Percentiles rank a stretch among this genome's conserved stretches.
These are phyloP conservation scores for Philaethria dido DNA, from an alignment of 2,888 invertebrate genomes.

Conservation along the genomic window DNA sequence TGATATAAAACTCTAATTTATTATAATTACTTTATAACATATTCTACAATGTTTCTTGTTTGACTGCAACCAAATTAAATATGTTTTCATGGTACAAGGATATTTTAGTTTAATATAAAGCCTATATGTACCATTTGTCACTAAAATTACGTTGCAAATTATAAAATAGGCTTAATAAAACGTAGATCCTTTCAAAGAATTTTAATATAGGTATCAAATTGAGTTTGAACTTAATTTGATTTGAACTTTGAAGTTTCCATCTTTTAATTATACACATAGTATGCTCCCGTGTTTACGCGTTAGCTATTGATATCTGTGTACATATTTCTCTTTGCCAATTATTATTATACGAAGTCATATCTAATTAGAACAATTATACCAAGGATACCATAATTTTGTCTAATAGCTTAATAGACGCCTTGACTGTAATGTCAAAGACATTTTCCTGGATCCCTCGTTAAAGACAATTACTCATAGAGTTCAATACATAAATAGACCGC, in stretches of 20 bases:
- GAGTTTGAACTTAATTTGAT: too few relatives aligned
- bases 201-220: too few relatives aligned
- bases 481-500: conserved; percentile 56
- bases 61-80: not conserved
- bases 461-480: conserved; percentile 56
- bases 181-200: too few relatives aligned
- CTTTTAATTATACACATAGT: too few relatives aligned
- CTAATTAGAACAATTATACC: conserved; percentile 61
- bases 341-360: conserved; percentile 56
- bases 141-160: too few relatives aligned
- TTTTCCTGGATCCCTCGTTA: conserved; percentile 59
- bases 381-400: conserved; percentile 63
- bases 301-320: not conserved
- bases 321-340: conserved; percentile 50
- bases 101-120: too few relatives aligned
- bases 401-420: conserved; percentile 74
- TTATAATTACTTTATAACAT: conserved; percentile 53
- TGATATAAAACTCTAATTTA: conserved; percentile 47
- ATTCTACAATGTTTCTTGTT: not conserved
- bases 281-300: too few relatives aligned
- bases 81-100: too few relatives aligned
- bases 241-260: too few relatives aligned
- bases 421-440: conserved; percentile 56
- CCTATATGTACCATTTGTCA: too few relatives aligned
- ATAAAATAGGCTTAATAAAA: too few relatives aligned